These are phyloP conservation scores for Hycleus cichorii DNA, from an alignment of 1,140 invertebrate species.

Conservation along the genomic window DNA sequence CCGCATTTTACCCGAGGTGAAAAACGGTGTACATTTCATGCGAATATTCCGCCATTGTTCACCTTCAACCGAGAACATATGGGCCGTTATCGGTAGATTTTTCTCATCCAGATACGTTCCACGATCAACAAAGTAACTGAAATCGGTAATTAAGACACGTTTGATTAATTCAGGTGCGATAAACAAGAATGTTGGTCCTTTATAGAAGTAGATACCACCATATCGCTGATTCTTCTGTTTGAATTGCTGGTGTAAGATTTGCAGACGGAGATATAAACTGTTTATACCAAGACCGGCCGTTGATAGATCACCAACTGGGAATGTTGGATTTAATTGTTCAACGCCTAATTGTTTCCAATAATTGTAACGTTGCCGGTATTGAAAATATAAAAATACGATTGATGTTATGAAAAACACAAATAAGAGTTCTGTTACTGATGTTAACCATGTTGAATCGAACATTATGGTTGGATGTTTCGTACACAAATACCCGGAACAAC, in stretches of 20 bases:
- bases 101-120: constrained; percentile 40
- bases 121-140: constrained; percentile 43
- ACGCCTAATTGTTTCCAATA: constrained; percentile 22
- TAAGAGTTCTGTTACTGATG: no score
- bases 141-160: constrained; percentile 44
- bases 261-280: constrained; percentile 7
- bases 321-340: constrained; percentile 14
- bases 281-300: constrained; percentile 3
- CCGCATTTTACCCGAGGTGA: constrained; percentile 46
- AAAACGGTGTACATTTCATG: constrained; percentile 42
- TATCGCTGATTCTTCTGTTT: constrained; percentile 21
- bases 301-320: constrained; percentile 16
- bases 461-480: no score
- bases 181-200: constrained; percentile 21
- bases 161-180: constrained; percentile 46
- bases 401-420: no score
- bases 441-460: no score
- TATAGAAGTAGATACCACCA: constrained; percentile 18
- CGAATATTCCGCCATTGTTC: constrained; percentile 44
- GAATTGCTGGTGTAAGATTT: constrained; percentile 33
- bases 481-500: no score
- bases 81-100: constrained; percentile 42
- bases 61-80: constrained; percentile 43
- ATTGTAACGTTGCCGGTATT: constrained; percentile 3
- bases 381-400: not conserved